Conservation (phyloP, 2,113 vertebrate species). For the Piprites chloris region DNA sequence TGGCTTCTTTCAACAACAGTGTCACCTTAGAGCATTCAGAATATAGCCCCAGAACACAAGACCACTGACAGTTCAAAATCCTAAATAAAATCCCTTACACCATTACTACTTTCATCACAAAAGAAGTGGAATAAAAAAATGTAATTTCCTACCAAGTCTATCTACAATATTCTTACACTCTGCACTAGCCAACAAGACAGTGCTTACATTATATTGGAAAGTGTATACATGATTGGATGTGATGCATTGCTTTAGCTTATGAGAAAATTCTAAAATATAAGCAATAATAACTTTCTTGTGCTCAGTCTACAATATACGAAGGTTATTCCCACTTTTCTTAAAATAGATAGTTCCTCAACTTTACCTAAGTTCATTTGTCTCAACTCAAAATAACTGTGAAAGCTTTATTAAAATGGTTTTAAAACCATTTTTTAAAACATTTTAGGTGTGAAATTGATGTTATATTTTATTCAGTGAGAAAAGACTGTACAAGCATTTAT, state of each 20-base stretch:
- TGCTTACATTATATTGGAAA: neutral
- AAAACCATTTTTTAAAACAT: neutral
- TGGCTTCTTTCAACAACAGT: neutral
- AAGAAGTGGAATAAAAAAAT: neutral
- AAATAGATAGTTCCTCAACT: neutral
- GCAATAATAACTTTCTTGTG: neutral
- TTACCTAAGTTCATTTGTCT: neutral
- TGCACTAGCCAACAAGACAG: neutral
- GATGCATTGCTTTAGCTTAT: neutral
- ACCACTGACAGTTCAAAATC: neutral
- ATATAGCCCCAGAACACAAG: neutral
- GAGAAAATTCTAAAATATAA: neutral
- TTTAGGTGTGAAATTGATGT: neutral
- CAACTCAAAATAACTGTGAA: neutral
- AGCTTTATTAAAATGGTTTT: neutral
- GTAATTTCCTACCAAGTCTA: neutral
- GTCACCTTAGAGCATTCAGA: neutral
- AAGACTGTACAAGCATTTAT: neutral
- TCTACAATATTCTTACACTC: neutral
- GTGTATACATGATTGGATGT: fast-evolving
- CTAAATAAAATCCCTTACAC: neutral
- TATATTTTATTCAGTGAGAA: neutral
- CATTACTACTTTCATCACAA: neutral
- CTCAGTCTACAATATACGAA: neutral
- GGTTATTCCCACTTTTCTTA: neutral